A percentile compares a stretch with the other conserved stretches of the same genome.
Evolutionary conservation across 1,140 invertebrate genomes (phyloP).

Genomic region (Magallana ariakensis): DNA sequence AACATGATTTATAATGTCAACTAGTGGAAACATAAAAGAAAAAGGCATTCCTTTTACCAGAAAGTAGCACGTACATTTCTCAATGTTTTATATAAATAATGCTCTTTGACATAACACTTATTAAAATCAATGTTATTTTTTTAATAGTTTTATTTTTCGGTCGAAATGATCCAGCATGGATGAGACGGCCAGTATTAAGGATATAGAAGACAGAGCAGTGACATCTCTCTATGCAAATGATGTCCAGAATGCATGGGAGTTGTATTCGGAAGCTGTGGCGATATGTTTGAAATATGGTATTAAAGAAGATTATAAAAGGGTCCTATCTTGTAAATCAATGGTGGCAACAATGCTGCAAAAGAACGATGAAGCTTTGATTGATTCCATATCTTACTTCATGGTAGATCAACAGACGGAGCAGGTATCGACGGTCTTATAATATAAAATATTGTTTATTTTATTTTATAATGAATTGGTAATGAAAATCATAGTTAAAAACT

Average conservation of each 20-base stretch:
- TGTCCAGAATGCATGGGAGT: not conserved
- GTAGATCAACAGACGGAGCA: not conserved
- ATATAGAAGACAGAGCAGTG: not conserved
- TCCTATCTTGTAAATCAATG: not conserved
- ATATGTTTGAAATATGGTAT: not conserved
- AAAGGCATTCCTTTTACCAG: too few relatives aligned
- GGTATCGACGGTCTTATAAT: not conserved
- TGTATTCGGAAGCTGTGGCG: not conserved
- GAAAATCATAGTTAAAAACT: too few relatives aligned
- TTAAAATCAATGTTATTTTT: too few relatives aligned
- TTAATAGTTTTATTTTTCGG: too few relatives aligned
- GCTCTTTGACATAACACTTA: too few relatives aligned
- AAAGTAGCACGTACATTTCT: too few relatives aligned
- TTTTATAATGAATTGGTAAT: too few relatives aligned
- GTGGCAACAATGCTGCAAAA: not conserved
- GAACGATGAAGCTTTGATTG: not conserved
- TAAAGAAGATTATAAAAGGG: not conserved
- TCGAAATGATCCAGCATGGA: not conserved
- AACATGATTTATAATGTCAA: too few relatives aligned
- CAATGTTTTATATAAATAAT: too few relatives aligned
- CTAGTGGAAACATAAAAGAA: too few relatives aligned
- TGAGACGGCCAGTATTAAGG: not conserved
- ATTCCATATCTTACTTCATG: not conserved
- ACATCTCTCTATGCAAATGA: not conserved
- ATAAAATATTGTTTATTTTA: too few relatives aligned